phyloP scores from a whole-genome alignment of 2,113 vertebrate species.

The Beaufortia kweichowensis region DNA sequence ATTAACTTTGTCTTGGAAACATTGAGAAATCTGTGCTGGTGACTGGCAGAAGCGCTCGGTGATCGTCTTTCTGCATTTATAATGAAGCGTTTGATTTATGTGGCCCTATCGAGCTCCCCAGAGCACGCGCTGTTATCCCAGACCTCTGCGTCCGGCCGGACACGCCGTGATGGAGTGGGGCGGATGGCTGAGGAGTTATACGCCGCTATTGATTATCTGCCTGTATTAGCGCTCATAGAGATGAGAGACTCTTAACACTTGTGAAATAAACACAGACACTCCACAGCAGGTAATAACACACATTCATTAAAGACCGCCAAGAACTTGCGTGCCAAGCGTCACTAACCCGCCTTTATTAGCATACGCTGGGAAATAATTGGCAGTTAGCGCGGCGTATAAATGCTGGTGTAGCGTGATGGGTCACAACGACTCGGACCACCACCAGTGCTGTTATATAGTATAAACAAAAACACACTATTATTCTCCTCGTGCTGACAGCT shows the following conservation, averaged over 20 bases:
- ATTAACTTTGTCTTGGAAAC: conserved; percentile 61
- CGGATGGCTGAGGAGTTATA: conserved; percentile 13
- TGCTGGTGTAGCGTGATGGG: background rate
- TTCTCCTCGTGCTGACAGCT: conserved; percentile 3
- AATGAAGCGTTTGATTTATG: conserved; percentile 55
- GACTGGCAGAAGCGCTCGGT: conserved; percentile 27
- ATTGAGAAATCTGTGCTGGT: conserved; percentile 27
- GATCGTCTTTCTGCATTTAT: conserved; percentile 52
- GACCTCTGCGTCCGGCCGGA: conserved; percentile 18
- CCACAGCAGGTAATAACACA: conserved; percentile 15
- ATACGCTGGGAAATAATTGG: conserved; percentile 46
- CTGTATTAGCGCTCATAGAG: conserved; percentile 36
- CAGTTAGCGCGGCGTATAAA: background rate
- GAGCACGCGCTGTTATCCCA: background rate
- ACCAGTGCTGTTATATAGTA: background rate
- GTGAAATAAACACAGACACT: conserved; percentile 40
- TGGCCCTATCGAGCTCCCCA: background rate
- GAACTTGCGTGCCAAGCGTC: background rate
- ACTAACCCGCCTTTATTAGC: conserved; percentile 36
- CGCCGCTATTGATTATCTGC: conserved; percentile 58
- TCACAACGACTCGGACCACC: background rate
- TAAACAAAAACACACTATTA: background rate
- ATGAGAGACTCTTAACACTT: conserved; percentile 35
- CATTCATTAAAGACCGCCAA: conserved; percentile 41
- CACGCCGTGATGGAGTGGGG: conserved; percentile 29